These are phyloP conservation scores for Dryadula phaetusa DNA, from an alignment of 2,888 invertebrate genomes.

Conservation along the genomic window DNA sequence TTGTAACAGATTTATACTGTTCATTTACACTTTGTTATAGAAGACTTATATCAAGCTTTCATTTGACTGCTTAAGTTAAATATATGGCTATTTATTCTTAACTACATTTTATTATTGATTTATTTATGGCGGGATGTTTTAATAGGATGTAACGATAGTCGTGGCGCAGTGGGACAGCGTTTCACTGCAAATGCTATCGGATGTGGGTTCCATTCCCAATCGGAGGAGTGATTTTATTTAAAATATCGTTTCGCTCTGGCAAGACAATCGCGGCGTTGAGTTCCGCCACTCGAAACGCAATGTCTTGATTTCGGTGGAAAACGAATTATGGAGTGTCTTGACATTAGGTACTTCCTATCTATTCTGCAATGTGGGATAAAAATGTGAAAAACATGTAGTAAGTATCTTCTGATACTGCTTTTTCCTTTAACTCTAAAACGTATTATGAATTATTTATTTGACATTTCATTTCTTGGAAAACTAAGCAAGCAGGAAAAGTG, in stretches of 20 bases:
- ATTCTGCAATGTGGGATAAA: too few species aligned
- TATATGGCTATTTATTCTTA: slow-evolving; percentile 5
- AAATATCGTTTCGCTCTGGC: too few species aligned
- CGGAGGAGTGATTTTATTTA: too few species aligned
- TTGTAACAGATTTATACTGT: slow-evolving; percentile 12
- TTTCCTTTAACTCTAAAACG: slow-evolving; percentile 31
- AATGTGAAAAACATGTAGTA: too few species aligned
- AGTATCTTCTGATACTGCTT: neutral
- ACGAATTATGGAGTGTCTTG: too few species aligned
- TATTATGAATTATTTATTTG: slow-evolving; percentile 35
- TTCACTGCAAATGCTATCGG: too few species aligned
- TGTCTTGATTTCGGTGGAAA: too few species aligned
- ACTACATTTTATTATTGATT: slow-evolving; percentile 1
- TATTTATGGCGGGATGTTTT: slow-evolving; percentile 36
- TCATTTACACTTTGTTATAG: slow-evolving; percentile 3
- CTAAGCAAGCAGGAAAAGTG: slow-evolving; percentile 4
- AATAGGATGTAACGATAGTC: slow-evolving; percentile 37
- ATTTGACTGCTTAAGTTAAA: slow-evolving; percentile 9
- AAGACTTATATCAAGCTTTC: neutral
- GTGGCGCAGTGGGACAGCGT: too few species aligned
- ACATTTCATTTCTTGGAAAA: slow-evolving; percentile 33
- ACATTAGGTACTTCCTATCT: too few species aligned
- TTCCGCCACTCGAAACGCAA: too few species aligned
- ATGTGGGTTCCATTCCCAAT: too few species aligned
- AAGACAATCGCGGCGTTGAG: too few species aligned